Percentiles rank a stretch among this genome's conserved stretches.
phyloP scores from a whole-genome alignment of 2,888 invertebrate genomes.

The Hemaris fuciformis region DNA sequence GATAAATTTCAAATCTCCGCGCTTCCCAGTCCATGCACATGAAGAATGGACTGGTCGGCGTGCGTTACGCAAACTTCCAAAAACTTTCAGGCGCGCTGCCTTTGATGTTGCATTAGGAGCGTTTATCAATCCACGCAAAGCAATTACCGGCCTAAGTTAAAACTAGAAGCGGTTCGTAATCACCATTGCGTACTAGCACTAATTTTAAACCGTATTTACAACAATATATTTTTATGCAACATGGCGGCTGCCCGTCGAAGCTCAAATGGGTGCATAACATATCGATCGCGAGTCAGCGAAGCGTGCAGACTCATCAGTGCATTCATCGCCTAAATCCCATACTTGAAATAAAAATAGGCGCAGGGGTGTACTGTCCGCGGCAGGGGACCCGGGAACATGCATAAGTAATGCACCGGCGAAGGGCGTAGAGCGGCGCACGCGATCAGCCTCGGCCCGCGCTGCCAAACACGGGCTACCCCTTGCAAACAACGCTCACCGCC shows the following conservation, averaged over 20 bases:
- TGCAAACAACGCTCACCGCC: slow-evolving; percentile 47
- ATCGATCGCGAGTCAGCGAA: slow-evolving; percentile 51
- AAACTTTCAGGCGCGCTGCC: slow-evolving; percentile 1
- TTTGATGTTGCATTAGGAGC: background rate
- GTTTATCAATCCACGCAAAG: slow-evolving; percentile 4
- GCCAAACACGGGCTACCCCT: slow-evolving; percentile 56
- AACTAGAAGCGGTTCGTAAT: background rate
- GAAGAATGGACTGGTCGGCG: background rate
- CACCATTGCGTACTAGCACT: background rate
- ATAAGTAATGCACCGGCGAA: slow-evolving; percentile 77
- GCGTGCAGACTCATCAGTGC: slow-evolving; percentile 62
- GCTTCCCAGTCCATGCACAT: background rate
- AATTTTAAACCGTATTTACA: background rate
- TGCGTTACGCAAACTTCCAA: slow-evolving; percentile 6
- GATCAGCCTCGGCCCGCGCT: slow-evolving; percentile 55
- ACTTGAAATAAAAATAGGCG: slow-evolving; percentile 66
- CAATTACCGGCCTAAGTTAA: background rate
- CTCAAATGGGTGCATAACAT: slow-evolving; percentile 20
- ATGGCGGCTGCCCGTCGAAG: slow-evolving; percentile 11
- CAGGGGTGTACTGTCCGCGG: slow-evolving; percentile 39
- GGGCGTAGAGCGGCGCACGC: slow-evolving; percentile 70
- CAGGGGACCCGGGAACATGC: slow-evolving; percentile 59
- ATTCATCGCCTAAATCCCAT: slow-evolving; percentile 67
- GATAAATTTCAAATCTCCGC: background rate
- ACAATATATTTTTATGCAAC: background rate